These are phyloP conservation scores for Ditylenchus weischeri DNA, from an alignment of 2,888 invertebrate genomes.

Conservation along the genomic window DNA sequence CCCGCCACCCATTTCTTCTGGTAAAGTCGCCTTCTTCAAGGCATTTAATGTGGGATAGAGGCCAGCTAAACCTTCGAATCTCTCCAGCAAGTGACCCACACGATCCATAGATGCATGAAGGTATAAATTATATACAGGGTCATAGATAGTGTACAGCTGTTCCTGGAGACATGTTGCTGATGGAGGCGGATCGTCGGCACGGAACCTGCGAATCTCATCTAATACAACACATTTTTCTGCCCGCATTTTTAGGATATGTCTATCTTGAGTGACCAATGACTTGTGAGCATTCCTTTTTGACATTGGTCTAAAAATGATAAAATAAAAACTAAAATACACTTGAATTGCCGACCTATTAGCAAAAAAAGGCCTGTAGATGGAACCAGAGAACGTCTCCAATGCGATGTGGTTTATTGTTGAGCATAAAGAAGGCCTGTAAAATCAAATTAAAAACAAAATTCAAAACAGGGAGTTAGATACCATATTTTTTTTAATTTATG, in stretches of 20 bases:
- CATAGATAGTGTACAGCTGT: constrained; percentile 20
- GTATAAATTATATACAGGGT: constrained; percentile 14
- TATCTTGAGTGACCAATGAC: constrained; percentile 28
- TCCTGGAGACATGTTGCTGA: neutral
- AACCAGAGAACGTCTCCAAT: constrained; percentile 51
- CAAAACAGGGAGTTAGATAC: too few species aligned
- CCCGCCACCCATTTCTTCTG: constrained; percentile 5
- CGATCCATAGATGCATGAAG: constrained; percentile 14
- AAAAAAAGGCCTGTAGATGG: constrained; percentile 45
- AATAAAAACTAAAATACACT: neutral
- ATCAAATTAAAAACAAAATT: neutral
- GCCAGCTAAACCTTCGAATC: constrained; percentile 28
- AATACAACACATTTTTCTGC: constrained; percentile 20
- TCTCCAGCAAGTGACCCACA: constrained; percentile 28
- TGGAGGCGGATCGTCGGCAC: constrained; percentile 9
- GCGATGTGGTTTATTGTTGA: constrained; percentile 26
- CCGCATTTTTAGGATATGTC: constrained; percentile 23
- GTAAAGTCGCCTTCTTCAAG: constrained; percentile 22
- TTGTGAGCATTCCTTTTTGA: constrained; percentile 7
- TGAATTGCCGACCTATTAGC: constrained; percentile 34
- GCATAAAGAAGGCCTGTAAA: constrained; percentile 16
- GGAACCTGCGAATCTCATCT: constrained; percentile 27
- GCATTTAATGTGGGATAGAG: constrained; percentile 37
- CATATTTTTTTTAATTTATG: too few species aligned
- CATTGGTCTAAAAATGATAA: constrained; percentile 26